Base-by-base conservation (phyloP, 2,113 vertebrate species). In the Eulemur rufifrons region DNA sequence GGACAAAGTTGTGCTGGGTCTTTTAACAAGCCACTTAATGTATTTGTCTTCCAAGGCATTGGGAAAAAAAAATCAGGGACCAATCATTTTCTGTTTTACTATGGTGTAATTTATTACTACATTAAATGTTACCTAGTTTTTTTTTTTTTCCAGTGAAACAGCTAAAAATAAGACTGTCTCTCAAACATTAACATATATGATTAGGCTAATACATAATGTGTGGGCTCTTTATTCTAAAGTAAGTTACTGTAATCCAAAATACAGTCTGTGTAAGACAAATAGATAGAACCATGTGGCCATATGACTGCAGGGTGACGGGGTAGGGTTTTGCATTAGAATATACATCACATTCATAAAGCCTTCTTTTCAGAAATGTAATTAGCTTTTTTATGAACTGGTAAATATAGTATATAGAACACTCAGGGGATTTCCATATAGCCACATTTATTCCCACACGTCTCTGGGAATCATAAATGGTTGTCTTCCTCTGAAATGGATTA, bases 401-500 rank as follows among this genome's bases (percentile, higher is more conserved):
- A 99, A 99, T 99, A 98, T 97, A 99, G 99, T 99, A 99, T 98
- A 99, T 99, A 98, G 99, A 99, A 99, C 98, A 98, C 99, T 98
- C 98, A 95, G 98, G 98, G 98, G 99, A 99, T 99, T 99, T 99
- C 98, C 98, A 99, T 99, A 99, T 98, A 99, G 99, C 98, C 98
- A 98, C 98, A 99, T 99, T 99, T 99, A 99, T 99, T 99, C 98
- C 99, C 99, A 99, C 98, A 99, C 39, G 98, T 99, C 99, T 99
- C 99, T 99, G 99, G 98, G 99, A 99, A 99, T 99, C 99, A 98
- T 99, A 99, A 99, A 99, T 99, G 99, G 99, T 99, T 99, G 99
- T 99, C 99, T 99, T 99, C 98, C 99, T 99, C 98, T 99, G 98
- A 99, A 99, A 99, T 99, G 99, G 99, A 99, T 99, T 99, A 99